Base-by-base conservation (phyloP, 2,113 vertebrate genomes). In the Cochlearius cochlearius region DNA sequence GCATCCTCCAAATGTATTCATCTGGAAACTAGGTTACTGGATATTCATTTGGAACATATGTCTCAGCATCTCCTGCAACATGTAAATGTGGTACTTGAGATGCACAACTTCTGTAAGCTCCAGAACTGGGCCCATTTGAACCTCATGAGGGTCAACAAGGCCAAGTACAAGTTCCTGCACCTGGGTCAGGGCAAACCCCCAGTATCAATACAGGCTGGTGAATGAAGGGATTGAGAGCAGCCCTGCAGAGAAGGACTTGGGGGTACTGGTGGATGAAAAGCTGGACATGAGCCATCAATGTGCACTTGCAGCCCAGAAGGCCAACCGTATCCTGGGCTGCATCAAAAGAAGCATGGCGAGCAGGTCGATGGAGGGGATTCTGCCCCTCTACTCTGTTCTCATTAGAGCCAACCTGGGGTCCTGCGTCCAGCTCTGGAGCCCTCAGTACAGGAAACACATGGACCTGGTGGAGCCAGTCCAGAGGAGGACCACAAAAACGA, bases 171-270 rank as follows among this genome's bases (percentile, higher is more conserved):
- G 39, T 14, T 47, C n/a, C 11, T 39, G 21, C 10, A 63, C 8
- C 4, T 36, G 10, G 5, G 8, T 32, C 0, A 0, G 16, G 8
- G 47, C 10, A 84, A 26, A 4, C 16, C 16, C 5, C 29, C 1
- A 1, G 4, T 27, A 59, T 39, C 43, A 22, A 21, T 38, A 32
- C 13, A 45, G 47, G 16, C 58, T 32, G 27, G 16, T 13, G 21
- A 6, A 32, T 63, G 26, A 63, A 62, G 10, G 12, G 20, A 16
- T 17, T 25, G 66, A 52, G 18, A 83, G 19, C 45, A 71, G 15
- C 23, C 56, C 19, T 41, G 25, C 5, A 0, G 1, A 63, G 34
- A 72, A 84, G 38, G n/a, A 10, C 22, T 59, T 59, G 34, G n/a
- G 58, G 22, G 22, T 16, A 25, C 14, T 59, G 58, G 21, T 16